phyloP scores from a whole-genome alignment of 2,888 invertebrate species.

The Perithous albicinctus region DNA sequence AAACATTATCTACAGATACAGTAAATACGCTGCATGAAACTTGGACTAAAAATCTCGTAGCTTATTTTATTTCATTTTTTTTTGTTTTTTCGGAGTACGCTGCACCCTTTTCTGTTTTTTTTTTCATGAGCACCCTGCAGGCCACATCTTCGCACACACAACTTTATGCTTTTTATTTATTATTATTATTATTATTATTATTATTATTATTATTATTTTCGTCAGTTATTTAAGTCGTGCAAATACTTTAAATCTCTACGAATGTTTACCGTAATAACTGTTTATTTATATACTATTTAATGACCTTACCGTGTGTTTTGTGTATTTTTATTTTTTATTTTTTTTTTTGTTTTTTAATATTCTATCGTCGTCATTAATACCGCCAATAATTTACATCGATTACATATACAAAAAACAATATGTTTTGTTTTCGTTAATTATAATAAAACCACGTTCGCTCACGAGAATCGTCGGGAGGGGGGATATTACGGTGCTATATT shows the following conservation, averaged over 20 bases:
- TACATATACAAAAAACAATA: conserved; percentile 77
- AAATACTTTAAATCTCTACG: conserved; percentile 73
- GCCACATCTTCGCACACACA: conserved; percentile 52
- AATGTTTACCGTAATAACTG: conserved; percentile 73
- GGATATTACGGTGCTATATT: conserved; percentile 7
- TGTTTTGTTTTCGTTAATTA: conserved; percentile 9
- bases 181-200: conserved; percentile 21
- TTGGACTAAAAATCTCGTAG: conserved; percentile 26
- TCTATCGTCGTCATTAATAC: conserved; percentile 72
- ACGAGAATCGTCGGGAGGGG: conserved; percentile 14
- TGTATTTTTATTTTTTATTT: conserved; percentile 6
- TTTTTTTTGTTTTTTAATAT: conserved; percentile 8
- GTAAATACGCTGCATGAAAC: conserved; percentile 46
- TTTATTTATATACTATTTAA: conserved; percentile 73
- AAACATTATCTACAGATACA: conserved; percentile 61
- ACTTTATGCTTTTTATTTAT: conserved; percentile 7
- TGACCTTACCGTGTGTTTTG: conserved; percentile 67
- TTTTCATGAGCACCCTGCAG: conserved; percentile 71
- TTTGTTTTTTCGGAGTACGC: conserved; percentile 31
- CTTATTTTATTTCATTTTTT: background rate
- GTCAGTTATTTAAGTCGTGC: conserved; percentile 66
- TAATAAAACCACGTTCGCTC: conserved; percentile 62
- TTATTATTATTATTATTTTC: conserved; percentile 32
- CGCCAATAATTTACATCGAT: conserved; percentile 82
- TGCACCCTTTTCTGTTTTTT: conserved; percentile 59